Evolutionary conservation across 2,888 invertebrate species (phyloP), one percentile per base, ranked within the genome.

Genomic region (Atethmia centrago): DNA sequence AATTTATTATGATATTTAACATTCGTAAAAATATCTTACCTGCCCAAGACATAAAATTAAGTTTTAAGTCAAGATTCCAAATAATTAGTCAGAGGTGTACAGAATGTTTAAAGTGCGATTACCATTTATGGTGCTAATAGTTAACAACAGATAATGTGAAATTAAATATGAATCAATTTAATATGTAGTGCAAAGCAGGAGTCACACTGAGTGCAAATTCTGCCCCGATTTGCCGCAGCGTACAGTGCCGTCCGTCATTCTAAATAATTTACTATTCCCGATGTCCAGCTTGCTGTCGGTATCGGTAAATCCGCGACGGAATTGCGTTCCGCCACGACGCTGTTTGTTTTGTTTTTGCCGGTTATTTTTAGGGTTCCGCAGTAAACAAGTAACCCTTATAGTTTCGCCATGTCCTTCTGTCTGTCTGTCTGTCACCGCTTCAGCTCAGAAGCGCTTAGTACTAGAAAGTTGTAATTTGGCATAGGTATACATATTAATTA

Each of bases 1-100:
- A 76, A 91, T 81, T 93, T 93, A 86, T 82, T 84, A 83, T 64
- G 53, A 55, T 71, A 65, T 14, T 70, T 8, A 81, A 81, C 64
- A 79, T 53, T 25, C 40, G 58, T 58, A 65, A 58, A 63, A 69
- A 59, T 45, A 58, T 58, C 80, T 82, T 72, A 82, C 75, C 72
- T 82, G 67, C 49, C 8, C 12, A 64, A 21, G 40, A 53, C 47
- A 8, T 64, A 42, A 47, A 12, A 31, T 56, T 21, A 51, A 4
- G 40, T 31, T 25, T 40, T 61, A 14, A 12, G n/a, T 79, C n/a
- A 8, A 28, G 12, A 73, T 7, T 31, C 19, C 64, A 10, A 47
- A 47, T 7, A 10, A 51, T 73, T 72, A 42, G 14, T 31, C 25
- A 71, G 14, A 61, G 45, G 69, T 73, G 74, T 71, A 61, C 7